Evolutionary conservation across 2,888 invertebrate genomes (phyloP), one percentile per base, ranked within the genome.

Genomic region (Plusia festucae): DNA sequence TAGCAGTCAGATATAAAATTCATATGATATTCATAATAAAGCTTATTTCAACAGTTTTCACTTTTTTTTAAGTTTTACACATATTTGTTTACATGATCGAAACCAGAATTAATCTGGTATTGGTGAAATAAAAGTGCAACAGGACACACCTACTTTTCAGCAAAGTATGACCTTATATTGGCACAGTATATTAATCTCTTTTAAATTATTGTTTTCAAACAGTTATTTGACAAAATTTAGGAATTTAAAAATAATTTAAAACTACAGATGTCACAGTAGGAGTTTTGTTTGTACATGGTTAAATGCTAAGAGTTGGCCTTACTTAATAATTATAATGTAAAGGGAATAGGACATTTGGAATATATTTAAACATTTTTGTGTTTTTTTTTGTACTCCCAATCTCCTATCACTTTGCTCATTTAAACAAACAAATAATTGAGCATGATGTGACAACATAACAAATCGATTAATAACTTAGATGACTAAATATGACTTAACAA

Each of bases 101-200:
- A n/a, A 40, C n/a, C n/a, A 40, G 40, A n/a, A 40, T n/a, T n/a
- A 40, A n/a, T 7, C 15, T n/a, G n/a, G n/a, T n/a, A n/a, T n/a
- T 40, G n/a, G 40, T 40, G 40, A 40, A n/a, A 40, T n/a, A 40
- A 6, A 40, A 40, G 40, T n/a, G n/a, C n/a, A 40, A 40, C 3
- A n/a, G 9, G 9, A 30, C 4, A 32, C 13, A 6, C n/a, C n/a
- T 40, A n/a, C n/a, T 40, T 40, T 40, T 40, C 40, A 40, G n/a
- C n/a, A 40, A 40, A 40, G 30, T n/a, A n/a, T 40, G n/a, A 40
- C 40, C 40, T 40, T 40, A 40, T 6, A 40, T 40, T 40, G 40
- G 40, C 40, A 40, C 40, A 40, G n/a, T 40, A 40, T 40, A 1
- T 15, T n/a, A n/a, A 40, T n/a, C n/a, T 5, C 40, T n/a, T 40